Conservation (phyloP, 2,797 vertebrate genomes). For the Gobio occitaniae region DNA sequence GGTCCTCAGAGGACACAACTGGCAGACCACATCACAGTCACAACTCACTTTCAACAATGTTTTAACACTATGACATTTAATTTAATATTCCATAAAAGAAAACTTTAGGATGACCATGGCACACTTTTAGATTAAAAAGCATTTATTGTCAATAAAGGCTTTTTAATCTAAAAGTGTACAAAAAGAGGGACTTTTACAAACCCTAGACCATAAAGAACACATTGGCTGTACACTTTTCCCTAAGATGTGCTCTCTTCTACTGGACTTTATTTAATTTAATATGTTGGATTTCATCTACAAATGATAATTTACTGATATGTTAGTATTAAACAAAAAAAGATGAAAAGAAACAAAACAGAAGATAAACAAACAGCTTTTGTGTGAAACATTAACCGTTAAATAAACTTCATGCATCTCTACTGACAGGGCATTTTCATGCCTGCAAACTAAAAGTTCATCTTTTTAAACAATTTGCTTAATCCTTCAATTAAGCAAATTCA, state of each 20-base stretch:
- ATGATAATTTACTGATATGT: not conserved
- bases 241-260: no score
- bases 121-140: no score
- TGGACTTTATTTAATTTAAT: not conserved
- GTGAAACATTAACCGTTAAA: not conserved
- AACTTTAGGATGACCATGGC: no score
- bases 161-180: no score
- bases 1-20: constrained; percentile 2
- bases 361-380: not conserved
- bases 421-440: not conserved
- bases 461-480: not conserved
- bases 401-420: not conserved
- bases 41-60: not conserved
- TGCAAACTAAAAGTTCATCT: constrained; percentile 6
- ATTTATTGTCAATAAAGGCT: no score
- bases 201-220: no score
- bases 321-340: not conserved
- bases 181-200: no score
- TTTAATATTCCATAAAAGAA: no score
- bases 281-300: not conserved
- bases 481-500: not conserved
- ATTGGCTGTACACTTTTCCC: no score
- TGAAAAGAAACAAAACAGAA: not conserved
- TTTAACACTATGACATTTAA: not conserved
- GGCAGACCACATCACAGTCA: not conserved